Evolutionary conservation across 23 tunicate species (phyloP), one percentile per base, ranked within the genome.

Genomic region (Diplosoma virens): DNA sequence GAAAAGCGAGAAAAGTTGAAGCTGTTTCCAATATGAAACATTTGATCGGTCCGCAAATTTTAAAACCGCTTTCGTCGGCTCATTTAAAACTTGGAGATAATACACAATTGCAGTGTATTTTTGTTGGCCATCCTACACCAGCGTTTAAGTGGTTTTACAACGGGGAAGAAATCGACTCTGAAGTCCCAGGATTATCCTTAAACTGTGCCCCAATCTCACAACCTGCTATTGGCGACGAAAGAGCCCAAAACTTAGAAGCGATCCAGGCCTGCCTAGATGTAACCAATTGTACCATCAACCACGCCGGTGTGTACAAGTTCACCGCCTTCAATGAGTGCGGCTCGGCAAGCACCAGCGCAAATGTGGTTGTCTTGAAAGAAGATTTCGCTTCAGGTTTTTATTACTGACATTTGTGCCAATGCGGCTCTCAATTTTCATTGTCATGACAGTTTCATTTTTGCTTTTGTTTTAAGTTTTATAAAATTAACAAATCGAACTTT

Each of bases 241-340:
- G 37, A 33, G 9, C 53, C 7, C 33, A 47, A 27, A 6, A 21
- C 7, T 3, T 3, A 6, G 61, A 47, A 27, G 60, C 28, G 3
- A 16, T 72, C 18, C 3, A 11, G 3, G 78, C 78, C 7, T 4
- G 4, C 24, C 25, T 72, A 7, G 9, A 31, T 17, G 25, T 72
- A 3, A 18, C 6, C 2, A 25, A 25, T 16, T 36, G 35, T 3
- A 28, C 5, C 46, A 45, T 14, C 25, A 30, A 59, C 26, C 72
- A 80, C 76, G 45, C 55, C 21, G 93, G 93, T 24, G 32, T 80
- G 7, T 87, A 87, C 78, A 84, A 87, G 65, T 87, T 85, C 52
- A 32, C 30, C 3, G 84, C 80, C 0, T 26, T 5, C 5, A 87
- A 87, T 52, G 81, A 80, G 27, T 37, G 33, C 5, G 93, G 93